Conservation (phyloP, 2,888 invertebrate genomes). For the Rhagonycha fulva region DNA sequence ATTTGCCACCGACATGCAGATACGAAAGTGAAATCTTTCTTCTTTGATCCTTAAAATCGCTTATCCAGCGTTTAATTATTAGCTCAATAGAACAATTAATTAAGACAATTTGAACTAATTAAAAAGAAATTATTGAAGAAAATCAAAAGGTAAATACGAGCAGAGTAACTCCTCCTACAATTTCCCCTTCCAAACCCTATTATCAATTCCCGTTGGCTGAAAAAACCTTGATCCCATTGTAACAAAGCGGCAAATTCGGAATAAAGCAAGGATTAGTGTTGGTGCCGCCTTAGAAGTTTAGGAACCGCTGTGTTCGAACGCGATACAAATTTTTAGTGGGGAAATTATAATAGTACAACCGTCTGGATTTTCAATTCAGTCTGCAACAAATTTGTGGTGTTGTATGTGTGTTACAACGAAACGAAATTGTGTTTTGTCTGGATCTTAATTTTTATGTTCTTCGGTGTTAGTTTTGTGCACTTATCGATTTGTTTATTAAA, state of each 20-base stretch:
- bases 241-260: neutral
- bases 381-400: neutral
- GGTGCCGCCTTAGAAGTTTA: neutral
- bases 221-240: neutral
- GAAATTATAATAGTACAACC: conserved; percentile 1
- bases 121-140: neutral
- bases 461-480: neutral
- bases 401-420: neutral
- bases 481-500: neutral
- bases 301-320: neutral
- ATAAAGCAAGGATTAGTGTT: neutral
- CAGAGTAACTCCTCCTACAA: neutral
- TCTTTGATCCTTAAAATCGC: neutral
- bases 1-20: neutral
- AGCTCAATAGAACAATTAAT: neutral
- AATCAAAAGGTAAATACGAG: neutral
- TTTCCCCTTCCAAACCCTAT: neutral
- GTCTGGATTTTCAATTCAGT: neutral
- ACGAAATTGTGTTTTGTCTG: neutral
- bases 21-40: neutral
- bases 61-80: neutral
- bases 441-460: neutral
- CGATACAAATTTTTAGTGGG: neutral
- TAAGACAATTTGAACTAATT: neutral
- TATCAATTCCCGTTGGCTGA: neutral